phyloP scores from a whole-genome alignment of 2,797 vertebrate species.

The Percopsis omiscomaycus region DNA sequence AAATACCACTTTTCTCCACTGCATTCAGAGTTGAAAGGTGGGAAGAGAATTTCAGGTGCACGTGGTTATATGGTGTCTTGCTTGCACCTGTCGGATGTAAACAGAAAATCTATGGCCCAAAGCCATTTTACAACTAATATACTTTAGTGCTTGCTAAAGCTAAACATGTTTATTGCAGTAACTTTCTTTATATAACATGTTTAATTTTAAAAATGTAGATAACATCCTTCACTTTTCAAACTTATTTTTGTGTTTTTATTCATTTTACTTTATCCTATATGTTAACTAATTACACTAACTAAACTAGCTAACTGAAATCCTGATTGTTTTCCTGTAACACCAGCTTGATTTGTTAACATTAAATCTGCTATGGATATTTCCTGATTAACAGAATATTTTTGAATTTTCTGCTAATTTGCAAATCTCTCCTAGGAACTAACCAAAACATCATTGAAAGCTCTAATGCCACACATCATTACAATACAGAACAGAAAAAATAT shows the following conservation, averaged over 20 bases:
- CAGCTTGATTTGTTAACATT: background rate
- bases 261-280: too few relatives aligned
- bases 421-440: background rate
- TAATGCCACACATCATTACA: background rate
- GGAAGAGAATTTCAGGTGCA: background rate
- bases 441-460: background rate
- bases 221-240: too few relatives aligned
- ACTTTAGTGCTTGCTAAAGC: background rate
- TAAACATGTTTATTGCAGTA: too few relatives aligned
- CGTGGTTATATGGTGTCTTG: constrained; percentile 15
- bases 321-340: too few relatives aligned
- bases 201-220: background rate
- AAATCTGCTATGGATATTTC: background rate
- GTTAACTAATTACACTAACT: too few relatives aligned
- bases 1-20: constrained; percentile 36
- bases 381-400: background rate
- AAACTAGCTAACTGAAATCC: too few relatives aligned
- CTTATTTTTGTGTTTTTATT: too few relatives aligned
- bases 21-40: constrained; percentile 32
- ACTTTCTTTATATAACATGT: too few relatives aligned
- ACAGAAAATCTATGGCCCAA: background rate
- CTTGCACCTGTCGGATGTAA: constrained; percentile 16
- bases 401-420: background rate
- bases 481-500: background rate
- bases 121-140: background rate